Base-by-base conservation (phyloP, 2,888 invertebrate genomes). In the Papilio protenor region DNA sequence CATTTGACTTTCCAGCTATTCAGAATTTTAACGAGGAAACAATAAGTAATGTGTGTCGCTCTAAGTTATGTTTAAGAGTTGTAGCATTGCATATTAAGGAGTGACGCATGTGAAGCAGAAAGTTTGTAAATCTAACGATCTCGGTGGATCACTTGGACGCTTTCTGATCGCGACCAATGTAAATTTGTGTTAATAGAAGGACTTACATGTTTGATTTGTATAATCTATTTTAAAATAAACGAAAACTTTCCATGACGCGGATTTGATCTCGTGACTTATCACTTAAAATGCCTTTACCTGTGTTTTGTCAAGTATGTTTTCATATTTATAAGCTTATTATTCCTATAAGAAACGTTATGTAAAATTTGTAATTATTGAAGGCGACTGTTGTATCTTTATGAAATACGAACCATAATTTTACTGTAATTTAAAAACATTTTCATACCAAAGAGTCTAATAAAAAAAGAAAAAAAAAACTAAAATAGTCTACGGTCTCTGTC, bases 21-120 rank as follows among this genome's bases (percentile, higher is more conserved):
- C 73, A 79, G 78, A 76, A 78, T 78, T 69, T 76, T 73, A 78
- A 78, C 49, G 49, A 78, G 76, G 69, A 73, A 78, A 78, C 76
- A 73, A 76, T 76, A 76, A 69, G 66, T 75, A 73, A 75, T 75
- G 70, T 73, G 72, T 59, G 64, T 69, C 59, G 21, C 40, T n/a
- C 73, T 73, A 76, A 79, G 69, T 76, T 79, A 79, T 73, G 76
- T 73, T 76, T 79, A 76, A 70, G 49, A 73, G 69, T 49, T 73
- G 73, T 59, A 73, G 73, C 73, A 66, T 52, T 52, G 73, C 59
- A 76, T 76, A 70, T 76, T 79, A 76, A 76, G 23, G n/a, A 33
- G 49, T 49, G 61, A 55, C 49, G 70, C 69, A 73, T 55, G 69
- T 70, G 73, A 45, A 16, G 52, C 76, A 59, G 78, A 79, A 79